phyloP scores from a whole-genome alignment of 2,113 vertebrate species.

The Alligator sinensis region DNA sequence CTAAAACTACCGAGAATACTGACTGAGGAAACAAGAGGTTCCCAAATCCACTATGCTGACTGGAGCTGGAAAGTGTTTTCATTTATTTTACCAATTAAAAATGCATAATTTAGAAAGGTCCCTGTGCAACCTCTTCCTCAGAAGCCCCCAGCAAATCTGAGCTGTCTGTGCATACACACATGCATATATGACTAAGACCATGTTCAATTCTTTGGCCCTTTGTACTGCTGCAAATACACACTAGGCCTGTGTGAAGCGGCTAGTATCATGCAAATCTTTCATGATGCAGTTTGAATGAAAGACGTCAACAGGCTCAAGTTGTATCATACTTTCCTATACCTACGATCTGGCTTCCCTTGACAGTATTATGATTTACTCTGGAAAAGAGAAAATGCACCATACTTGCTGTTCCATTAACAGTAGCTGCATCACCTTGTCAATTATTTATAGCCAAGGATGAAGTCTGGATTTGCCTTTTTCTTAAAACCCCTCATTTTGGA shows the following conservation, averaged over 20 bases:
- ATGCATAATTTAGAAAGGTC: neutral
- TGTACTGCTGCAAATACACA: neutral
- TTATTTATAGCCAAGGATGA: neutral
- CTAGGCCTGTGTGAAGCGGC: no score
- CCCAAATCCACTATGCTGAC: no score
- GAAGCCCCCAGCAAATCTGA: neutral
- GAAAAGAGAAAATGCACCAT: neutral
- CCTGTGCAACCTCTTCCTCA: neutral
- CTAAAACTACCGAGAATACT: no score
- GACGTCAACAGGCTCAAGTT: neutral
- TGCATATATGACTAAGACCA: neutral
- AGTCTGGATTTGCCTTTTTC: rapidly evolving
- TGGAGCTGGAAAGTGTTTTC: neutral
- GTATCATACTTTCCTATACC: neutral
- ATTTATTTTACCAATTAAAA: neutral
- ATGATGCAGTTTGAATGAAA: rapidly evolving
- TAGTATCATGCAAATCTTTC: neutral
- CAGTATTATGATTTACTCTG: rapidly evolving
- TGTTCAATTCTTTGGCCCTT: neutral
- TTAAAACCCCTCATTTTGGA: neutral
- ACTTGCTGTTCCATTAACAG: rapidly evolving
- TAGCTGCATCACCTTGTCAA: rapidly evolving
- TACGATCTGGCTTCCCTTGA: neutral
- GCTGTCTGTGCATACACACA: neutral
- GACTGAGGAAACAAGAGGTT: no score